Evolutionary conservation across 2,888 invertebrate genomes (phyloP).

Genomic region (Pollenia amentaria): DNA sequence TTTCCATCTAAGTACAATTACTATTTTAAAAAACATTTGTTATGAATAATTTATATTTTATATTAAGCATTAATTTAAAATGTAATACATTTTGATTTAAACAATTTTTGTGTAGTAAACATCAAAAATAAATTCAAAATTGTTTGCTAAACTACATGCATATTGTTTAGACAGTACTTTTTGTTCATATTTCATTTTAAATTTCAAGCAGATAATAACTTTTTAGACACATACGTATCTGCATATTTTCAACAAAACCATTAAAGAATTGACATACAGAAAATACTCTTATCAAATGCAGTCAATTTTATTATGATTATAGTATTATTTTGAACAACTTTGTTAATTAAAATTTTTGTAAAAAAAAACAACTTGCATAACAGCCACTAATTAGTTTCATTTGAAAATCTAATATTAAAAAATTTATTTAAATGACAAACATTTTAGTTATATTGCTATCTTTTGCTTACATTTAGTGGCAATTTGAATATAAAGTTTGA

Average conservation of each 20-base stretch:
- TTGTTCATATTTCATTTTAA: no score
- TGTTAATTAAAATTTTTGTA: conserved; percentile 11
- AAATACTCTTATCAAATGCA: background rate
- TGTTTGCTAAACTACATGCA: background rate
- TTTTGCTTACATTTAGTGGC: background rate
- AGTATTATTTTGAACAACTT: background rate
- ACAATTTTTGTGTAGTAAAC: background rate
- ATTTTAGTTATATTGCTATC: background rate
- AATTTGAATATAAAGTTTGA: background rate
- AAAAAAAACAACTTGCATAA: background rate
- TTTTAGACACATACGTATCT: no score
- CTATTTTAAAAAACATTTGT: background rate
- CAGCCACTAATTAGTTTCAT: background rate
- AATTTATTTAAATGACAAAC: background rate
- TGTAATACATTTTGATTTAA: conserved; percentile 18
- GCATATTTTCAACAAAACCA: background rate
- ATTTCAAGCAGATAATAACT: no score
- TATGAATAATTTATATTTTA: conserved; percentile 48
- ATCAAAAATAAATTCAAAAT: background rate
- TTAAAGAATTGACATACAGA: background rate
- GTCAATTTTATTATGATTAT: conserved; percentile 8
- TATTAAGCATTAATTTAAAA: conserved; percentile 27
- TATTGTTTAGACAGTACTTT: no score
- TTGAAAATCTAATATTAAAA: background rate
- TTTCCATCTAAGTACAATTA: background rate